A percentile compares a stretch with the other conserved stretches of the same genome.
Conservation (phyloP, 2,797 vertebrate species). For the Danio kyathit region DNA sequence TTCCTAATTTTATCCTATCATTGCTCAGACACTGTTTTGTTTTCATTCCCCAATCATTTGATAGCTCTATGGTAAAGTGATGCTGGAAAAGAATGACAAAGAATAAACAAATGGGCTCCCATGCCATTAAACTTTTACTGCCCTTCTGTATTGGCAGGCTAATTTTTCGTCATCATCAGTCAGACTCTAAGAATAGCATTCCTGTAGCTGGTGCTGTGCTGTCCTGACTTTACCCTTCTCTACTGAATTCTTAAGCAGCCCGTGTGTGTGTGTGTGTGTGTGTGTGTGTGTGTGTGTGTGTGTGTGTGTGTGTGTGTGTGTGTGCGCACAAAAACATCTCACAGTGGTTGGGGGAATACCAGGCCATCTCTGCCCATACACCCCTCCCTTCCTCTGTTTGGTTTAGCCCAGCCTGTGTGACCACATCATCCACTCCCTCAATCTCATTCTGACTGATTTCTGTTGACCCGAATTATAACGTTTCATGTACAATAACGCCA, state of each 20-base stretch:
- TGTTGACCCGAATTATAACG: constrained; percentile 23
- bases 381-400: constrained; percentile 84
- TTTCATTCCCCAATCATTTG: not conserved
- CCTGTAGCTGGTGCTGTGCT: constrained; percentile 19
- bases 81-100: not conserved
- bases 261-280: not conserved
- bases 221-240: constrained; percentile 44
- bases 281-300: no score
- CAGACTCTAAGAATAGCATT: constrained; percentile 46
- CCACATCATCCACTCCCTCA: constrained; percentile 26
- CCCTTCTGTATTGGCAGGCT: not conserved
- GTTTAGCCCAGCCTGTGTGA: constrained; percentile 64
- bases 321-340: constrained; percentile 22
- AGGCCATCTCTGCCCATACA: constrained; percentile 27
- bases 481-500: not conserved
- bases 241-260: constrained; percentile 14
- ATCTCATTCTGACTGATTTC: constrained; percentile 21
- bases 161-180: constrained; percentile 30
- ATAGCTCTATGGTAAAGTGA: not conserved
- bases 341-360: constrained; percentile 31
- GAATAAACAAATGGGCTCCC: not conserved
- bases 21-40: not conserved
- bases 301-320: constrained; percentile 1
- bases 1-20: not conserved
- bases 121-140: not conserved